Evolutionary conservation across 2,113 vertebrate genomes (phyloP), one percentile per base, ranked within the genome.

Genomic region (Rhipidura dahli): DNA sequence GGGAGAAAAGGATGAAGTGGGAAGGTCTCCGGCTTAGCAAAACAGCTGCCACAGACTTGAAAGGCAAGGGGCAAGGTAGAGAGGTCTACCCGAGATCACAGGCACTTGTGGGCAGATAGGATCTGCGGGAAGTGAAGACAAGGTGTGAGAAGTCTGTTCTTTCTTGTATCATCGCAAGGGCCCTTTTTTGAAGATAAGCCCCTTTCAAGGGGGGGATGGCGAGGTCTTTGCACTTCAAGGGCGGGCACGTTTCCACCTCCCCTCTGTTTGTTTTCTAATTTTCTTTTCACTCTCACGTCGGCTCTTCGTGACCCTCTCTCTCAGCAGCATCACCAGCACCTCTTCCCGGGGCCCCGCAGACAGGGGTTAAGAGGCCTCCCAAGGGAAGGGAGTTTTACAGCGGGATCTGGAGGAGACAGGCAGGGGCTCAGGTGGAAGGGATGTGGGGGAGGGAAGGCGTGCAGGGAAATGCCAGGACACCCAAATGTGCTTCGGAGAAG

Each of bases 91-190:
- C 70, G 94, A 96, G 95, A 97, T 97, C 94, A 94, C 91, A 97
- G 90, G 92, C 96, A 92, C 95, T 97, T 71, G 92, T 47, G 93
- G 90, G 81, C 89, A 93, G 96, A 97, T 96, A 97, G 94, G 85
- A 97, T 97, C 97, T 96, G 86, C 4, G 89, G 90, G 95, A 96
- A 96, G 95, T 57, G 50, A 95, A 96, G 95, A 97, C 96, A 96
- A 97, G 97, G 97, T 97, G 97, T 96, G 97, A 97, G 95, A 94
- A 95, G 93, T 88, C 89, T 93, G 96, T 13, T 96, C 96, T 95
- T 87, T 94, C 96, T 97, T 93, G 90, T 95, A 89, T 95, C 95
- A 92, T 95, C 56, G 61, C 73, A 80, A 95, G 59, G 88, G 72
- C 68, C 65, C 86, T 94, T 95, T 96, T 97, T 92, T 96, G 94